Evolutionary conservation across 2,113 vertebrate species (phyloP).

Genomic region (Numida meleagris): DNA sequence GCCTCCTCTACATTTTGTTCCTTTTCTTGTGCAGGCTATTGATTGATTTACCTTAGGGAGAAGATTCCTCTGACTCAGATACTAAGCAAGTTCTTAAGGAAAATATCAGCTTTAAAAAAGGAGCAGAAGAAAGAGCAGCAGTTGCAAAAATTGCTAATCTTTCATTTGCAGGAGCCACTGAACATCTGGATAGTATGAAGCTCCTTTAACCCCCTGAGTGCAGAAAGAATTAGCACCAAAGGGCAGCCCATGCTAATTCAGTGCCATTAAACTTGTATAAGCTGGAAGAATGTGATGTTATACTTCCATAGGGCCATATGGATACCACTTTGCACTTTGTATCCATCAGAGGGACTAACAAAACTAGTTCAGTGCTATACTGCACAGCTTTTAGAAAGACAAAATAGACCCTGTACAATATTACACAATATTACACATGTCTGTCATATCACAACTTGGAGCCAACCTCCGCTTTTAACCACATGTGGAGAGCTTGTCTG

Average conservation of each 20-base stretch:
- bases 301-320: constrained; percentile 70
- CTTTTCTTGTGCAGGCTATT: constrained; percentile 73
- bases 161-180: constrained; percentile 79
- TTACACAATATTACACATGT: neutral
- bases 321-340: constrained; percentile 62
- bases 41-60: constrained; percentile 82
- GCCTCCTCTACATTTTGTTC: constrained; percentile 66
- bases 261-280: constrained; percentile 79
- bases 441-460: constrained; percentile 23
- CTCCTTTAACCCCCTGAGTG: constrained; percentile 78
- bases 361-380: constrained; percentile 33
- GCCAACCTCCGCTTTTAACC: neutral
- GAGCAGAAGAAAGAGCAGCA: constrained; percentile 74
- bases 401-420: constrained; percentile 56
- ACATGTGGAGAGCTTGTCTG: neutral
- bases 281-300: constrained; percentile 67
- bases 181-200: constrained; percentile 80
- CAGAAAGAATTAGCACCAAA: constrained; percentile 80
- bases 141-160: constrained; percentile 80
- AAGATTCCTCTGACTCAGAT: constrained; percentile 79
- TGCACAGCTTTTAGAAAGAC: constrained; percentile 35
- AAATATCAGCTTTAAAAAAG: constrained; percentile 79
- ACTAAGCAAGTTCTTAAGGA: constrained; percentile 79
- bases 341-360: constrained; percentile 63
- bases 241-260: constrained; percentile 77